phyloP scores from a whole-genome alignment of 1,140 invertebrate species.

The Daktulosphaira vitifoliae region DNA sequence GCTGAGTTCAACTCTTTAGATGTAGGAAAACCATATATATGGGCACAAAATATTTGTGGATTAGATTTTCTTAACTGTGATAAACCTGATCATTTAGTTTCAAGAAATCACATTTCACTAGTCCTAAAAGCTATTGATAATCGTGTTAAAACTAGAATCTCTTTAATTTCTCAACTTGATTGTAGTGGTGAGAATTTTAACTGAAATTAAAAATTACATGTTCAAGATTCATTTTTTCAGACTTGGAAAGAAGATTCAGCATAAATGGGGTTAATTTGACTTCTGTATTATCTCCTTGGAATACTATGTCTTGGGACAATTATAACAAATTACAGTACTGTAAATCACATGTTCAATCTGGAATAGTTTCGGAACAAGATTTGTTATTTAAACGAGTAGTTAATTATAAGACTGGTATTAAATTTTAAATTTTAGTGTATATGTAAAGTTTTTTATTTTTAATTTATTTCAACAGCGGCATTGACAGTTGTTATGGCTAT shows the following conservation, averaged over 20 bases:
- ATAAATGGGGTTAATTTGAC: constrained; percentile 29
- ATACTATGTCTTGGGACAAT: constrained; percentile 25
- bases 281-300: constrained; percentile 27
- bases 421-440: neutral
- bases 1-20: constrained; percentile 17
- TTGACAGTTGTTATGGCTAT: constrained; percentile 23
- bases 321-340: constrained; percentile 22
- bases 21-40: constrained; percentile 23
- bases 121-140: constrained; percentile 22
- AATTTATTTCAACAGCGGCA: neutral
- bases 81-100: constrained; percentile 9
- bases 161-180: constrained; percentile 22
- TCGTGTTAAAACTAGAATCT: constrained; percentile 22
- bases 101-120: constrained; percentile 18
- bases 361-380: constrained; percentile 15
- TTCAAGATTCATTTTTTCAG: no score
- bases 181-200: constrained; percentile 12
- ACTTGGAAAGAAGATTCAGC: constrained; percentile 19
- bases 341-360: constrained; percentile 7
- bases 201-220: neutral
- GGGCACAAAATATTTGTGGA: constrained; percentile 26
- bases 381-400: constrained; percentile 29
- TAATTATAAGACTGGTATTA: constrained; percentile 24
- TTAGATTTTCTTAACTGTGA: constrained; percentile 17
- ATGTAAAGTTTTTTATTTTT: no score